Evolutionary conservation across 2,888 invertebrate species (phyloP).

Genomic region (Metallyticus violacea): DNA sequence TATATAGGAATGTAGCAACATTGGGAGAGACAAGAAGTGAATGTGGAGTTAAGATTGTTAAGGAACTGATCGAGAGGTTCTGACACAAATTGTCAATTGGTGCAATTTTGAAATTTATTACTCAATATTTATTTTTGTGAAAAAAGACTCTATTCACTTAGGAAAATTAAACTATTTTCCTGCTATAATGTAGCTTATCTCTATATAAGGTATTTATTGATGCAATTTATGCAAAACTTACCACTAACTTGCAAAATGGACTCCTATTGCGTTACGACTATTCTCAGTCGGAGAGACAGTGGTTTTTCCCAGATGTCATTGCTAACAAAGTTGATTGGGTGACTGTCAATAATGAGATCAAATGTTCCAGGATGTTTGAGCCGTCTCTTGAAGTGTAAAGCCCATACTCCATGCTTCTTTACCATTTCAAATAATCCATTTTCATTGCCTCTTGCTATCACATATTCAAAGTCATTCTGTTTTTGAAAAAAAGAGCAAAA

Average conservation of each 20-base stretch:
- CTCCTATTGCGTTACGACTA: constrained; percentile 50
- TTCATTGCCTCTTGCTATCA: constrained; percentile 57
- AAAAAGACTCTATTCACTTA: no score
- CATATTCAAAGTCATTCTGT: constrained; percentile 56
- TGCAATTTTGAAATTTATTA: no score
- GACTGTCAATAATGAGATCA: constrained; percentile 56
- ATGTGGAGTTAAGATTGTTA: no score
- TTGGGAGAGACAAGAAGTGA: no score
- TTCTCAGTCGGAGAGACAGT: constrained; percentile 51
- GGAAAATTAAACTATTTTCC: no score
- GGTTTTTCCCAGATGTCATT: constrained; percentile 55
- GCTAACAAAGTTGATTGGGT: constrained; percentile 40
- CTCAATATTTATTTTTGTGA: no score
- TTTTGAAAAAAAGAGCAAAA: no score
- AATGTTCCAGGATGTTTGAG: constrained; percentile 54
- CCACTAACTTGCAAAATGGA: neutral
- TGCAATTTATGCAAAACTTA: neutral
- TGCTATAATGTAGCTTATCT: no score
- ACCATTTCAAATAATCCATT: constrained; percentile 56
- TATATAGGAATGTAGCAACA: no score
- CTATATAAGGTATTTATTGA: no score
- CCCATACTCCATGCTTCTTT: constrained; percentile 57
- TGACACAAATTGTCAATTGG: no score
- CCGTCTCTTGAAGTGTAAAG: constrained; percentile 57
- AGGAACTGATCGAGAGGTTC: no score